Conservation (phyloP, 2,797 vertebrate genomes). For the Poeciliopsis infans region DNA sequence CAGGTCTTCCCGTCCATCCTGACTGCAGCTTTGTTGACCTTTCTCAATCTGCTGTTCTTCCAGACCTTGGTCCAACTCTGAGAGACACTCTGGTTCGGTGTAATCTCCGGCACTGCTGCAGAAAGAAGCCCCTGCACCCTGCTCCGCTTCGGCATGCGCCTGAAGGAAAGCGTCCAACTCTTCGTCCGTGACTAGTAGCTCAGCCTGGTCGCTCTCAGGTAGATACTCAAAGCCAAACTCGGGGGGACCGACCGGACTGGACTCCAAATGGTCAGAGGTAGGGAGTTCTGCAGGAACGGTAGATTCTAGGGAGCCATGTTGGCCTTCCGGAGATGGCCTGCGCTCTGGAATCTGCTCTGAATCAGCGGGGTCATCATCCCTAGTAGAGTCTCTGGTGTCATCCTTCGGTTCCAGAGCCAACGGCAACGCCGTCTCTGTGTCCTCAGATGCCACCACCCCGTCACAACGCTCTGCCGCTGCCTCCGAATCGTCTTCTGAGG, state of each 20-base stretch:
- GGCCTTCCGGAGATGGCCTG: constrained; percentile 56
- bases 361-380: constrained; percentile 16
- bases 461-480: constrained; percentile 42
- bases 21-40: constrained; percentile 57
- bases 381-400: constrained; percentile 4
- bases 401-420: constrained; percentile 27
- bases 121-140: constrained; percentile 13
- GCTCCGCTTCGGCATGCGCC: constrained; percentile 76
- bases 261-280: constrained; percentile 24
- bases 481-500: constrained; percentile 40
- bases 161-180: constrained; percentile 93
- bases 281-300: background rate
- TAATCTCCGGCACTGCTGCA: constrained; percentile 58
- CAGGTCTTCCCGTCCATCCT: constrained; percentile 8
- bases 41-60: constrained; percentile 47
- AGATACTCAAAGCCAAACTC: constrained; percentile 76
- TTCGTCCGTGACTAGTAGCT: constrained; percentile 87
- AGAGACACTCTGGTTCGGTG: constrained; percentile 51
- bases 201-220: constrained; percentile 83
- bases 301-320: constrained; percentile 27
- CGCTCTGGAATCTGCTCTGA: constrained; percentile 22
- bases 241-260: constrained; percentile 46
- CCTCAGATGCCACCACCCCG: constrained; percentile 47
- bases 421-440: constrained; percentile 46
- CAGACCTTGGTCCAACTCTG: constrained; percentile 40